Conservation (phyloP, 2,797 vertebrate species). For the Lagodon rhomboides region DNA sequence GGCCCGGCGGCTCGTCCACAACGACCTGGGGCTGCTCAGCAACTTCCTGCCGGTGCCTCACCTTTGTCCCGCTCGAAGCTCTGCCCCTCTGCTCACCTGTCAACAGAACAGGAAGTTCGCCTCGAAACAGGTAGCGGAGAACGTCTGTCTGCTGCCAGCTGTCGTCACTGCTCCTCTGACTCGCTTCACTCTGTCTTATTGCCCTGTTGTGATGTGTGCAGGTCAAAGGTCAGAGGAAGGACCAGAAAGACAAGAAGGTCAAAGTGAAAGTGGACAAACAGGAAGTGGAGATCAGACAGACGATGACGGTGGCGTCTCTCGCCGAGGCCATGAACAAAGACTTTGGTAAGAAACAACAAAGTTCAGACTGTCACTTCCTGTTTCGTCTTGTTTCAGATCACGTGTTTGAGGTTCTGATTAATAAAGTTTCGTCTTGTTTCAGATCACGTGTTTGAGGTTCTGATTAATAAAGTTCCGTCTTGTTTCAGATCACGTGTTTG, state of each 20-base stretch:
- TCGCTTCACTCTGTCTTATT: background rate
- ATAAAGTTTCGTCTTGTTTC: slow-evolving; percentile 34
- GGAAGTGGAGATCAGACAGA: slow-evolving; percentile 89
- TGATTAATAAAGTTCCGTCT: too few species aligned
- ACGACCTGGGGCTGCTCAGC: slow-evolving; percentile 31
- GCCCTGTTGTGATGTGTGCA: slow-evolving; percentile 31
- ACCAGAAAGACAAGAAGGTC: slow-evolving; percentile 57
- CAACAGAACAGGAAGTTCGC: slow-evolving; percentile 61
- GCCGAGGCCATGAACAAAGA: slow-evolving; percentile 92
- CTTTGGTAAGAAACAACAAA: slow-evolving; percentile 80
- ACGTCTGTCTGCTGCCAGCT: too few species aligned
- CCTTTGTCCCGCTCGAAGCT: background rate
- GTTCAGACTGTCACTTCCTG: background rate
- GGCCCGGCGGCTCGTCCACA: slow-evolving; percentile 36
- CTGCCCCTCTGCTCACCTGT: slow-evolving; percentile 36
- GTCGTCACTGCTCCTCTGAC: too few species aligned
- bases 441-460: slow-evolving; percentile 92
- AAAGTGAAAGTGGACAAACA: slow-evolving; percentile 81
- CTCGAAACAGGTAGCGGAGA: slow-evolving; percentile 73
- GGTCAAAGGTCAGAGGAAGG: slow-evolving; percentile 74
- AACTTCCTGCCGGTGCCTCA: slow-evolving; percentile 12
- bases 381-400: slow-evolving; percentile 81
- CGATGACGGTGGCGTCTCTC: slow-evolving; percentile 90
- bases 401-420: slow-evolving; percentile 88
- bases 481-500: too few species aligned